These are phyloP conservation scores for Danionella dracula DNA, from an alignment of 2,797 vertebrate species.

Conservation along the genomic window DNA sequence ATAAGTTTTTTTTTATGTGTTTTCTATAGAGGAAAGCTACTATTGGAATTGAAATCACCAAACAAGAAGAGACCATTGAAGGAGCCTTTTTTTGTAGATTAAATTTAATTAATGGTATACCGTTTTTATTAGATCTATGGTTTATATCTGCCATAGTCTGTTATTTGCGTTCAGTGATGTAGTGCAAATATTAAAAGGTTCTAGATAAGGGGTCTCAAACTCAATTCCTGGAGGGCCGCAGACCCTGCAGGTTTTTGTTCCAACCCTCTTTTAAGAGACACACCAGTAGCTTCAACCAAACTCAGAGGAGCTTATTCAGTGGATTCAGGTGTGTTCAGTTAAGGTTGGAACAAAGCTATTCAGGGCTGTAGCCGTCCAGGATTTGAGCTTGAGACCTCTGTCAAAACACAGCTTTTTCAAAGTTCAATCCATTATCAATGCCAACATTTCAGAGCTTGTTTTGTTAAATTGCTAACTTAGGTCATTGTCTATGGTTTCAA, in stretches of 20 bases:
- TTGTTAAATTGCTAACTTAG: conserved; percentile 46
- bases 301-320: no score
- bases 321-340: no score
- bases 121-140: conserved; percentile 19
- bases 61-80: conserved; percentile 10
- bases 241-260: no score
- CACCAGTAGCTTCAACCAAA: no score
- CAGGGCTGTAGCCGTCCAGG: no score
- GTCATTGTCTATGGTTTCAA: conserved; percentile 50
- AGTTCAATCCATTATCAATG: conserved; percentile 48
- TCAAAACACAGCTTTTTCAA: conserved; percentile 56
- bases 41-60: no score
- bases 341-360: no score
- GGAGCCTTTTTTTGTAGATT: conserved; percentile 14
- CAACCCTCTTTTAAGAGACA: no score
- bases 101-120: conserved; percentile 19
- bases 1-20: conserved; percentile 12
- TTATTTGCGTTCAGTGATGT: conserved; percentile 17
- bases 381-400: conserved; percentile 64
- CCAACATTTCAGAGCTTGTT: conserved; percentile 37
- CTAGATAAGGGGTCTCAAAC: no score
- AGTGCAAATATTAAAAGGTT: no score
- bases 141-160: neutral
- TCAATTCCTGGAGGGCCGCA: no score
- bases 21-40: conserved; percentile 9